Conservation (phyloP, 2,797 vertebrate species). For the Oreortyx pictus region DNA sequence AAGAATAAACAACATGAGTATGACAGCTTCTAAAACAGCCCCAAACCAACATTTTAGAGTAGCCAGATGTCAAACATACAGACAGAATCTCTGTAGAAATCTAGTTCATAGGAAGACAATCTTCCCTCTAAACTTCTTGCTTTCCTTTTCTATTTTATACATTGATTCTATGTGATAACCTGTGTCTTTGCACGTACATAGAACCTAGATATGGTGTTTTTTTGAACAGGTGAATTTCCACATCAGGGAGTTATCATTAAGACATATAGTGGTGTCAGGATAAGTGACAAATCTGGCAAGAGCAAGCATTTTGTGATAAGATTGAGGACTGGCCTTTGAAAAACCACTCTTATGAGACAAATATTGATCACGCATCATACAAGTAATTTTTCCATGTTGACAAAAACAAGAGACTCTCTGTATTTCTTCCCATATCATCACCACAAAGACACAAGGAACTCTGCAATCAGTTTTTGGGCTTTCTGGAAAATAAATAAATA, state of each 20-base stretch:
- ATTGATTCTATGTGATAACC: neutral
- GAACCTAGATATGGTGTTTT: neutral
- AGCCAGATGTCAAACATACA: neutral
- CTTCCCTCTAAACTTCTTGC: neutral
- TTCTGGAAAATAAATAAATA: neutral
- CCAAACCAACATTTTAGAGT: conserved; percentile 11
- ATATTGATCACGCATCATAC: neutral
- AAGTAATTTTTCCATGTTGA: neutral
- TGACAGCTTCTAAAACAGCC: conserved; percentile 4
- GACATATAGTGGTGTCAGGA: neutral
- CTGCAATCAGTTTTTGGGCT: neutral
- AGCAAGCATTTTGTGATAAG: neutral
- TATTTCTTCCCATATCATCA: neutral
- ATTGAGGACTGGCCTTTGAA: neutral
- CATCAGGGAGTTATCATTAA: neutral
- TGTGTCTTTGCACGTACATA: neutral
- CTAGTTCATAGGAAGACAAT: neutral
- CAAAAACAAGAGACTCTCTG: neutral
- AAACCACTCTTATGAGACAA: neutral
- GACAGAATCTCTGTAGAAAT: neutral
- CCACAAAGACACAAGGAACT: neutral
- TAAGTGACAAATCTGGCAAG: neutral
- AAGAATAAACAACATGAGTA: conserved; percentile 24
- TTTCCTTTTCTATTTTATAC: conserved; percentile 20
- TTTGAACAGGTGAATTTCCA: conserved; percentile 3